These are phyloP conservation scores for Anastrepha obliqua DNA, from an alignment of 1,140 invertebrate genomes.

Conservation along the genomic window DNA sequence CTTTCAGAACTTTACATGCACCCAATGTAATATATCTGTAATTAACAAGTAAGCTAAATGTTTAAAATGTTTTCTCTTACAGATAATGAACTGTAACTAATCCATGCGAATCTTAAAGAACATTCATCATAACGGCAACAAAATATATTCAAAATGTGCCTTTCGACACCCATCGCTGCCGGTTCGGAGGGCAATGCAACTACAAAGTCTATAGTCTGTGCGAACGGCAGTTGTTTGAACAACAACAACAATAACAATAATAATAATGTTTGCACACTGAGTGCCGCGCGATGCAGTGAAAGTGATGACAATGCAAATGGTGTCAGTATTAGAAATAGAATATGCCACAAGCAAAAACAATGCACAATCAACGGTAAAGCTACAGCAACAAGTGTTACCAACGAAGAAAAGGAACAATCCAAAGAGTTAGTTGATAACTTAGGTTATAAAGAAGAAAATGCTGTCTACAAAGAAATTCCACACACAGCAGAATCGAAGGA, in stretches of 20 bases:
- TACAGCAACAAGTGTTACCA: background rate
- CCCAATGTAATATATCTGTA: too few species aligned
- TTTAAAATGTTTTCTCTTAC: too few species aligned
- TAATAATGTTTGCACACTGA: background rate
- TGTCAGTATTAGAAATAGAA: constrained; percentile 30
- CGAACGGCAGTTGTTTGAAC: background rate
- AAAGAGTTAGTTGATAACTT: constrained; percentile 62
- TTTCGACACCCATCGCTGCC: constrained; percentile 65
- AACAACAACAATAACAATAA: constrained; percentile 26
- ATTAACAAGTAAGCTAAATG: too few species aligned
- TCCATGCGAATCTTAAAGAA: background rate
- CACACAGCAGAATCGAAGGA: background rate
- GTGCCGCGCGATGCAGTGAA: background rate
- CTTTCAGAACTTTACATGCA: too few species aligned
- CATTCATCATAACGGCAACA: background rate
- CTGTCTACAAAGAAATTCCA: constrained; percentile 67
- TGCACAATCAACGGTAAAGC: constrained; percentile 59
- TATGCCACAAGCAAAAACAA: constrained; percentile 61
- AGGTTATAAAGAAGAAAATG: constrained; percentile 69
- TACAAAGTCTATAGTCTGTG: constrained; percentile 39
- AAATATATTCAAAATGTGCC: constrained; percentile 64
- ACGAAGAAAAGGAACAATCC: constrained; percentile 1
- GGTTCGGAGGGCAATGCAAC: constrained; percentile 6
- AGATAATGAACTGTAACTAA: background rate
- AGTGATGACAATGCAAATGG: constrained; percentile 57